A percentile compares a stretch with the other conserved stretches of the same genome.
Conservation (phyloP, 2,113 vertebrate genomes). For the Crotophaga sulcirostris region DNA sequence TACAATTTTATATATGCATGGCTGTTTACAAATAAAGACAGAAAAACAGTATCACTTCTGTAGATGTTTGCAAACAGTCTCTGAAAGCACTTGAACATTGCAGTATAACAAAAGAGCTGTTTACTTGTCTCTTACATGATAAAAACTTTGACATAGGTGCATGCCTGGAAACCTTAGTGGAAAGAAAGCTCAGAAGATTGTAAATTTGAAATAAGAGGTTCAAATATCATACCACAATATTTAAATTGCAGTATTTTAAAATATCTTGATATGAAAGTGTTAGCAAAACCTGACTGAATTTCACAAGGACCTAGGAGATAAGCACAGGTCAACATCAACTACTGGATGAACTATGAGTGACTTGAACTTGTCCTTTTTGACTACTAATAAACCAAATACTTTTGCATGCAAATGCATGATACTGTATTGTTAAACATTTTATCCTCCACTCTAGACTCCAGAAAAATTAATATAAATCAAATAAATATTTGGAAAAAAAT, state of each 20-base stretch:
- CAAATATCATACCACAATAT: neutral
- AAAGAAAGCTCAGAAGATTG: neutral
- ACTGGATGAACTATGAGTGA: neutral
- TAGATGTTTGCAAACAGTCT: neutral
- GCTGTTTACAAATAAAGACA: neutral
- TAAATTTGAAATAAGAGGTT: neutral
- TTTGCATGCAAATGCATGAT: neutral
- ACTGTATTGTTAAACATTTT: neutral
- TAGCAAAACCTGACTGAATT: neutral
- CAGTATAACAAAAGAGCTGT: neutral
- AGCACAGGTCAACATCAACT: neutral
- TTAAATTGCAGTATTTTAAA: neutral
- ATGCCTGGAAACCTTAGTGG: neutral
- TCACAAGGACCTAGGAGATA: neutral
- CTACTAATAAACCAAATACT: neutral
- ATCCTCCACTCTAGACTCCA: neutral
- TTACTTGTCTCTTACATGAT: neutral
- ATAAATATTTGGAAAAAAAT: neutral
- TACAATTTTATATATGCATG: neutral
- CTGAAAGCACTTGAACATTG: neutral
- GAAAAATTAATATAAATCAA: neutral
- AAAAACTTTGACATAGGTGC: neutral
- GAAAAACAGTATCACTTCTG: neutral
- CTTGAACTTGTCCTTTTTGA: neutral
- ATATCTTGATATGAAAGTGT: neutral